These are phyloP conservation scores for Petroica traversi DNA, from an alignment of 2,113 vertebrate species.

Conservation along the genomic window DNA sequence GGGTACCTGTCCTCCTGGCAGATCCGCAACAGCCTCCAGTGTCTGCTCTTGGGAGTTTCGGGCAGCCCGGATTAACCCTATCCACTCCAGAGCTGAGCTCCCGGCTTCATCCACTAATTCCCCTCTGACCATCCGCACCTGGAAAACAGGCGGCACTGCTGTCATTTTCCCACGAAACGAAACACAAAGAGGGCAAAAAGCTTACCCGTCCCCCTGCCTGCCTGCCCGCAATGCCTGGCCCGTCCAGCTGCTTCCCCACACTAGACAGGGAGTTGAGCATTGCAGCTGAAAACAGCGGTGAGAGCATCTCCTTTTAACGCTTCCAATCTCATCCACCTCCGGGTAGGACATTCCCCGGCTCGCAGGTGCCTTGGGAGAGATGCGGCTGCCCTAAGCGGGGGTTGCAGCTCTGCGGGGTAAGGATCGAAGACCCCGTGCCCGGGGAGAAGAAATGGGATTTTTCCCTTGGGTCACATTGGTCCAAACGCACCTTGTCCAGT, in stretches of 20 bases:
- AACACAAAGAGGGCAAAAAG: not conserved
- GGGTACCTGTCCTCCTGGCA: slow-evolving; percentile 95
- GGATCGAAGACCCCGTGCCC: not conserved
- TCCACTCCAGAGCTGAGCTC: slow-evolving; percentile 89
- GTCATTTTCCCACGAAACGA: not conserved
- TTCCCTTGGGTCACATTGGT: not conserved
- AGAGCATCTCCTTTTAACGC: not conserved
- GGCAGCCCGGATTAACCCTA: slow-evolving; percentile 93
- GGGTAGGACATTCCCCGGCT: not conserved
- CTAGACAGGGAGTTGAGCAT: not conserved
- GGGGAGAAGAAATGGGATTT: not conserved
- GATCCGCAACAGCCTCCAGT: slow-evolving; percentile 91
- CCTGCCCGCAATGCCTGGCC: not conserved
- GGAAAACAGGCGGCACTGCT: slow-evolving; percentile 44
- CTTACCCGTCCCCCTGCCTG: not conserved
- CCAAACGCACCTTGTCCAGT: not conserved
- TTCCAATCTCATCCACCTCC: not conserved
- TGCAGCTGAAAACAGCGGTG: not conserved
- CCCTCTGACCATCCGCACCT: slow-evolving; percentile 91
- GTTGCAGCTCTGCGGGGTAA: not conserved
- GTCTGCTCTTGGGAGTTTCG: slow-evolving; percentile 94
- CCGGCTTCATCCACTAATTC: slow-evolving; percentile 93
- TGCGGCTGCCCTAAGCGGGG: not conserved
- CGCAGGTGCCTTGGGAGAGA: not conserved
- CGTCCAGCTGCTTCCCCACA: not conserved